These are phyloP conservation scores for Odontophorus gujanensis DNA, from an alignment of 2,113 vertebrate genomes.

Conservation along the genomic window DNA sequence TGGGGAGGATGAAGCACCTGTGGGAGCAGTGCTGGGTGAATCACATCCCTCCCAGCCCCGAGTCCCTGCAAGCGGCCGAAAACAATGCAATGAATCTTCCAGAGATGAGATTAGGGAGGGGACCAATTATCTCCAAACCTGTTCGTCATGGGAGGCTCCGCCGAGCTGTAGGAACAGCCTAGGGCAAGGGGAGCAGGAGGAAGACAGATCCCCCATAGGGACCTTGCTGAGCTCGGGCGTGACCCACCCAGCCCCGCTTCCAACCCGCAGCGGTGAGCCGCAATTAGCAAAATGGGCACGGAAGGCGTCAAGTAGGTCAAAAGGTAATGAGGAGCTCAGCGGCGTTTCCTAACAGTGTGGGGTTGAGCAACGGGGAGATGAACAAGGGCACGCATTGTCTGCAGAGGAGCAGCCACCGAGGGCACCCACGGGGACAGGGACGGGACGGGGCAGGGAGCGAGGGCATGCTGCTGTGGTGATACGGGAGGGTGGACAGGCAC, in stretches of 20 bases:
- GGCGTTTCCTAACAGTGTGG: background rate
- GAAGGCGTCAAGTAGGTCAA: constrained; percentile 61
- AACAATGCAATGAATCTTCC: constrained; percentile 69
- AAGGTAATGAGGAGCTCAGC: constrained; percentile 54
- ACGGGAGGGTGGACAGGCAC: background rate
- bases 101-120: constrained; percentile 64
- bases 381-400: background rate
- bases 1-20: constrained; percentile 46
- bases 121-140: constrained; percentile 73
- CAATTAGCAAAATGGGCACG: constrained; percentile 19
- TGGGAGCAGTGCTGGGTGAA: constrained; percentile 50
- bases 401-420: background rate
- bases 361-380: background rate
- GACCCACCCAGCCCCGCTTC: background rate
- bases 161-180: constrained; percentile 49
- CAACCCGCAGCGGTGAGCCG: background rate
- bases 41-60: constrained; percentile 51
- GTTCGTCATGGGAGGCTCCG: constrained; percentile 71
- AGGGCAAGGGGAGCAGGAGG: constrained; percentile 38
- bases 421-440: background rate
- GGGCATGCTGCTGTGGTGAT: background rate
- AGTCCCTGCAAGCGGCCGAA: constrained; percentile 62
- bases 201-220: background rate
- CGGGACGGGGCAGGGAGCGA: background rate
- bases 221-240: background rate